Evolutionary conservation across 2,113 vertebrate species (phyloP).

Genomic region (Brienomyrus longianalis): DNA sequence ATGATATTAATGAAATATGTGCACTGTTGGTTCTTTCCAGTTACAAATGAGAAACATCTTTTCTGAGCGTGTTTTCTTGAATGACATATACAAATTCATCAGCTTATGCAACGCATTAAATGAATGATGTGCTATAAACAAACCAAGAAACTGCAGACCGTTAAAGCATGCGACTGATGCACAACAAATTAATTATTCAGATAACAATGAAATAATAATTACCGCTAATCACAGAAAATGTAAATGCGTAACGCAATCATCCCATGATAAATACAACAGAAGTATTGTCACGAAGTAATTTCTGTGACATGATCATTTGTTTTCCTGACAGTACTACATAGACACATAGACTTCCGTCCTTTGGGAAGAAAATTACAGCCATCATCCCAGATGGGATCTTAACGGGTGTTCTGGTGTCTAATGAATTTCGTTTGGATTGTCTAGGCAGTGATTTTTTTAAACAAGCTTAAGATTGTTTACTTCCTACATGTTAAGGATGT

Average conservation of each 20-base stretch:
- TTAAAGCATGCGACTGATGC: background rate
- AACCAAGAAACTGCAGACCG: background rate
- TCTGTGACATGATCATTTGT: background rate
- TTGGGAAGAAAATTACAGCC: background rate
- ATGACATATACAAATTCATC: background rate
- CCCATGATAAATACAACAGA: background rate
- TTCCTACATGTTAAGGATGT: background rate
- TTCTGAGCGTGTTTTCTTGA: background rate
- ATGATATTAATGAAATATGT: background rate
- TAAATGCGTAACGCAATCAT: background rate
- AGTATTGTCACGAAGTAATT: background rate
- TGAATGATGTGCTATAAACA: background rate
- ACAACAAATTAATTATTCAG: background rate
- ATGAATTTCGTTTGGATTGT: background rate
- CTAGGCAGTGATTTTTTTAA: background rate
- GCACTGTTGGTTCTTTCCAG: background rate
- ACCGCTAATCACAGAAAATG: background rate
- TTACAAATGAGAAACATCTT: background rate
- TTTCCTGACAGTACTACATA: background rate
- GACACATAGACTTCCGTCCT: background rate
- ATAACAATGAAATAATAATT: background rate
- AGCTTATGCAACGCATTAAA: background rate
- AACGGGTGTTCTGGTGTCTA: background rate
- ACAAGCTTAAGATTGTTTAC: background rate
- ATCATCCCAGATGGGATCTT: slow-evolving; percentile 5